These are phyloP conservation scores for Harpalus rubripes DNA, from an alignment of 2,888 invertebrate species.

Conservation along the genomic window DNA sequence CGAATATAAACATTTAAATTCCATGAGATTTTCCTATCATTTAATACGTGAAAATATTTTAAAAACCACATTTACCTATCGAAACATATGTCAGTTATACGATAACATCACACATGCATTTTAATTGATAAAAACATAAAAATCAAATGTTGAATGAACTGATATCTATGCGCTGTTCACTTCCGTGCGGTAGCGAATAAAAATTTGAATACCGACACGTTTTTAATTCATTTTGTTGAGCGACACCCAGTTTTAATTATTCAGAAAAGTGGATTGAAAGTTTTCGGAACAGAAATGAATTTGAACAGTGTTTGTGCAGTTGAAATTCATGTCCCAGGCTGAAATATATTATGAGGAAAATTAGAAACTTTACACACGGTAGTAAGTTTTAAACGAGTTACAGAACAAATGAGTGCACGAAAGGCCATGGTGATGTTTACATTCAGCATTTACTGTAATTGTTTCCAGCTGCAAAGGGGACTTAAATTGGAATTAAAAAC, in stretches of 20 bases:
- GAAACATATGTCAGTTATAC: background rate
- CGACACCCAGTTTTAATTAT: slow-evolving; percentile 41
- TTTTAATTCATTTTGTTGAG: slow-evolving; percentile 33
- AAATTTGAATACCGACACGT: slow-evolving; percentile 47
- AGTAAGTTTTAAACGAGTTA: slow-evolving; percentile 44
- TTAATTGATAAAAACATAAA: slow-evolving; percentile 32
- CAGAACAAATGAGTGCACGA: slow-evolving; percentile 39
- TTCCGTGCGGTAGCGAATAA: background rate
- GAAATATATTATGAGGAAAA: slow-evolving; percentile 48
- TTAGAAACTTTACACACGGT: slow-evolving; percentile 44
- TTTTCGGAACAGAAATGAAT: slow-evolving; percentile 7
- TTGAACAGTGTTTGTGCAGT: slow-evolving; percentile 46
- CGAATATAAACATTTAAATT: background rate
- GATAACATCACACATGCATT: slow-evolving; percentile 2
- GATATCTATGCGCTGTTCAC: background rate
- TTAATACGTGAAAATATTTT: background rate
- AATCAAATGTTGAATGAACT: slow-evolving; percentile 16
- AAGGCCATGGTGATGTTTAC: slow-evolving; percentile 36
- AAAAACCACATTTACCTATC: background rate
- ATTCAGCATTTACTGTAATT: slow-evolving; percentile 44
- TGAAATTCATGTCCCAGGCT: slow-evolving; percentile 11
- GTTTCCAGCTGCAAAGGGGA: slow-evolving; percentile 29
- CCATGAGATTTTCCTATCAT: background rate
- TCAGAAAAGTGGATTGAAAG: slow-evolving; percentile 31
- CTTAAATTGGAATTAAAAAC: slow-evolving; percentile 49